A percentile compares a stretch with the other conserved stretches of the same genome.
These are phyloP conservation scores for Drymonia ruficornis DNA, from an alignment of 2,888 invertebrate genomes.

Conservation along the genomic window DNA sequence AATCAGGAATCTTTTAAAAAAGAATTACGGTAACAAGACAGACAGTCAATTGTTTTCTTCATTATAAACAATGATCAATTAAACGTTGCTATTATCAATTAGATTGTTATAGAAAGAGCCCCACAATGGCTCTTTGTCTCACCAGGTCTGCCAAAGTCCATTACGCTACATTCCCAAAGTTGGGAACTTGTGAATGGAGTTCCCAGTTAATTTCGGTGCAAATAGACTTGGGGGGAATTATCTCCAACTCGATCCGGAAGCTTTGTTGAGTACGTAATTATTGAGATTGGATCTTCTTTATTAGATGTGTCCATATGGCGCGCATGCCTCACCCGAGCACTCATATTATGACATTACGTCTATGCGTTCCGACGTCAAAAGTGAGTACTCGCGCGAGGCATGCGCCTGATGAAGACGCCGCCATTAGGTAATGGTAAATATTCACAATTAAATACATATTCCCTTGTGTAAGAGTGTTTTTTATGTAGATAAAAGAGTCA, in stretches of 20 bases:
- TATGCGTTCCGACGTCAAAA: no score
- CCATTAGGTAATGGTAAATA: not conserved
- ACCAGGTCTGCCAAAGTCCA: constrained; percentile 47
- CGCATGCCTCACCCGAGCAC: no score
- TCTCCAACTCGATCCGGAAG: constrained; percentile 15
- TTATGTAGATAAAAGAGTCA: no score
- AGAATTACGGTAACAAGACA: not conserved
- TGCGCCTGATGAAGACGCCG: no score
- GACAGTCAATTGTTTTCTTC: not conserved
- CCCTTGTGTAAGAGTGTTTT: no score
- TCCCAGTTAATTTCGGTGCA: constrained; percentile 67
- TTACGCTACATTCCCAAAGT: constrained; percentile 67
- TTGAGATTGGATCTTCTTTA: constrained; percentile 3
- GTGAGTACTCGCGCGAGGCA: no score
- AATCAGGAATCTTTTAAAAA: no score
- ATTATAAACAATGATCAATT: constrained; percentile 9
- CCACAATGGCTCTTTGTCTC: constrained; percentile 64
- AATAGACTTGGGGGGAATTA: constrained; percentile 54
- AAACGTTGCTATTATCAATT: constrained; percentile 52
- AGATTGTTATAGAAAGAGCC: constrained; percentile 44
- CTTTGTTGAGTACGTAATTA: constrained; percentile 5
- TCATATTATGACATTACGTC: no score
- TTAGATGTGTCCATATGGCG: no score
- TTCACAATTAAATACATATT: no score
- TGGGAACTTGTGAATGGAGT: constrained; percentile 67